Percentiles rank a stretch among this genome's conserved stretches.
Evolutionary conservation across 2,113 vertebrate species (phyloP).

Genomic region (Daboia siamensis): DNA sequence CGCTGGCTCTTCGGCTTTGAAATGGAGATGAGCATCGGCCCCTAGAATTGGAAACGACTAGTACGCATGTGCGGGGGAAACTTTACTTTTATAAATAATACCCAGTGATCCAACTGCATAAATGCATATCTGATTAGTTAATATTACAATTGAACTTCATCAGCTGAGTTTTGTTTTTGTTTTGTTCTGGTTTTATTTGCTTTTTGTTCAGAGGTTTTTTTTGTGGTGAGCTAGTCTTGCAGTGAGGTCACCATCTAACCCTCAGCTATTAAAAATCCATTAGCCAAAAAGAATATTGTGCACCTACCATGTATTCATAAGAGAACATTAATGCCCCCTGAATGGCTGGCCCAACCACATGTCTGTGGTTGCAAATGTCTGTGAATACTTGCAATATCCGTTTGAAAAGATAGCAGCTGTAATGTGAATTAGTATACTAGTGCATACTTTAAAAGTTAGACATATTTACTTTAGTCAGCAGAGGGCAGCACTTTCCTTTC

Average conservation of each 20-base stretch:
- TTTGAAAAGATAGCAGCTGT: not conserved
- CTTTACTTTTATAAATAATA: not conserved
- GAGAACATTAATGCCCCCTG: not conserved
- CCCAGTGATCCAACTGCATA: not conserved
- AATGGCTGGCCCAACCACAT: not conserved
- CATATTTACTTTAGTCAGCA: constrained; percentile 22
- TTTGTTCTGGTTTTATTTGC: not conserved
- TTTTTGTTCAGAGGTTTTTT: not conserved
- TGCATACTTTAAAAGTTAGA: not conserved
- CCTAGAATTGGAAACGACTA: too few relatives aligned
- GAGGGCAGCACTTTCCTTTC: constrained; percentile 40
- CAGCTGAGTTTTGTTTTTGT: not conserved
- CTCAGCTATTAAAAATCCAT: not conserved
- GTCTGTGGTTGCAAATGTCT: not conserved
- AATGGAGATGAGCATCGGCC: too few relatives aligned
- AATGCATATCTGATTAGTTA: not conserved
- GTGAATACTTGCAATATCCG: not conserved
- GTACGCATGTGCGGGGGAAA: too few relatives aligned
- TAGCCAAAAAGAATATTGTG: not conserved
- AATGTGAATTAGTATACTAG: not conserved
- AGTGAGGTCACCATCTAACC: not conserved
- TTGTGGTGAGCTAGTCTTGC: not conserved
- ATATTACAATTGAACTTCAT: not conserved
- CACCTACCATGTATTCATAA: not conserved
- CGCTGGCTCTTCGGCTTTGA: too few relatives aligned